phyloP scores from a whole-genome alignment of 2,888 invertebrate genomes.

The Trichacis sp. region DNA sequence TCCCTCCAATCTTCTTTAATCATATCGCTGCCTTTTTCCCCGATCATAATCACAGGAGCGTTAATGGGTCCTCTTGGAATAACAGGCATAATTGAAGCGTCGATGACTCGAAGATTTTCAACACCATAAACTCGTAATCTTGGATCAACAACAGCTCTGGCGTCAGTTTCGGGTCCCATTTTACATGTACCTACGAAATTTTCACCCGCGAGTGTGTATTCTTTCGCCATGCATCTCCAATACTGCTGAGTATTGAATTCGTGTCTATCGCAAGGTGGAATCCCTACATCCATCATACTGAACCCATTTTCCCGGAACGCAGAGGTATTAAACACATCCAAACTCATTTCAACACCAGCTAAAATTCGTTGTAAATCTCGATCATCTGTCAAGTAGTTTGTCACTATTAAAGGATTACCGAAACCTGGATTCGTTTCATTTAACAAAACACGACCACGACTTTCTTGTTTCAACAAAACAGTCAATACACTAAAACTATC shows the following conservation, averaged over 20 bases:
- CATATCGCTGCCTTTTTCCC: slow-evolving; percentile 86
- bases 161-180: slow-evolving; percentile 83
- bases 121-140: slow-evolving; percentile 81
- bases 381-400: slow-evolving; percentile 78
- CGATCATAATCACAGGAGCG: slow-evolving; percentile 88
- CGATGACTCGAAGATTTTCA: slow-evolving; percentile 79
- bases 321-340: slow-evolving; percentile 80
- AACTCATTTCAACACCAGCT: slow-evolving; percentile 83
- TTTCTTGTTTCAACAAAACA: slow-evolving; percentile 31
- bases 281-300: slow-evolving; percentile 78
- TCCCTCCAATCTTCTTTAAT: slow-evolving; percentile 89
- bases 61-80: slow-evolving; percentile 89
- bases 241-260: slow-evolving; percentile 81
- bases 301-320: slow-evolving; percentile 84
- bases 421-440: slow-evolving; percentile 37
- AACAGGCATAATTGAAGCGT: slow-evolving; percentile 87
- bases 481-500: slow-evolving; percentile 20
- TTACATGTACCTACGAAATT: slow-evolving; percentile 85
- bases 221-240: slow-evolving; percentile 83
- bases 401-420: slow-evolving; percentile 77
- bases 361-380: slow-evolving; percentile 81
- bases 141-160: slow-evolving; percentile 82
- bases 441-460: slow-evolving; percentile 37
- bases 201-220: slow-evolving; percentile 80
- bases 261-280: slow-evolving; percentile 82